Evolutionary conservation across 2,113 vertebrate genomes (phyloP).

Genomic region (Origma solitaria): DNA sequence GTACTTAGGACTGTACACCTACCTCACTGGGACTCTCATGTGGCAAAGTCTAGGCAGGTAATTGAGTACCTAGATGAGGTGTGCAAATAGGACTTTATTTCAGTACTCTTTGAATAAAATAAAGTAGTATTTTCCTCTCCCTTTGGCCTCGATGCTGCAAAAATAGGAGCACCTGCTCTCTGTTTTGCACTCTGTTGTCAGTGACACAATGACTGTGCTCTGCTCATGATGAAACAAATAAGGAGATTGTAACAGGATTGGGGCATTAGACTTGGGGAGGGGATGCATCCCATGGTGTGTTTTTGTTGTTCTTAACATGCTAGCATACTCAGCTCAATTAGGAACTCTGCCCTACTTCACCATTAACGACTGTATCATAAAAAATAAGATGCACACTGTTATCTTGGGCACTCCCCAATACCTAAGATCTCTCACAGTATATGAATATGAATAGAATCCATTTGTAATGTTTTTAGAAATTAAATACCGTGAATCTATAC

Average conservation of each 20-base stretch:
- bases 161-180: not conserved
- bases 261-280: not conserved
- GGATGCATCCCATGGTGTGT: not conserved
- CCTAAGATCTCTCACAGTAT: not conserved
- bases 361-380: not conserved
- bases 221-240: not conserved
- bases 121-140: not conserved
- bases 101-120: not conserved
- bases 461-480: slow-evolving; percentile 1
- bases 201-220: not conserved
- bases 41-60: not conserved
- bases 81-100: not conserved
- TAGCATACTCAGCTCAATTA: not conserved
- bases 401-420: not conserved
- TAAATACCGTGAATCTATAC: not conserved
- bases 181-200: not conserved
- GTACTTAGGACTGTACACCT: not conserved
- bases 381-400: not conserved
- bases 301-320: not conserved
- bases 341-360: not conserved
- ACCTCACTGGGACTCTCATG: not conserved
- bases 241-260: not conserved
- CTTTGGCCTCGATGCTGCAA: not conserved
- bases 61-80: not conserved
- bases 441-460: not conserved